These are phyloP conservation scores for Papilio demoleus DNA, from an alignment of 2,888 invertebrate genomes.

Conservation along the genomic window DNA sequence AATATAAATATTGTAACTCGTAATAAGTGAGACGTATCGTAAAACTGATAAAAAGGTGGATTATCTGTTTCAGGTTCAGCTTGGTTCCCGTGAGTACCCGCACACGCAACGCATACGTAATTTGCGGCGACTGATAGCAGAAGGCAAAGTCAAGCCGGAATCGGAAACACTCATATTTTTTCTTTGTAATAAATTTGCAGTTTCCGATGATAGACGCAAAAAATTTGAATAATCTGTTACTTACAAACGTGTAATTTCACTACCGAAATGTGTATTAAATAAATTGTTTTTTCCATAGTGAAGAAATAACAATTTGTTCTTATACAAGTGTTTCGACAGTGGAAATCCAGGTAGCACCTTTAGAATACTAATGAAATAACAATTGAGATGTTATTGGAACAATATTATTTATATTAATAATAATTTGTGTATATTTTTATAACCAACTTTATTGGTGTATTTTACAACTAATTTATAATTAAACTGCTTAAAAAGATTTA, in stretches of 20 bases:
- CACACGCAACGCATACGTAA: conserved; percentile 85
- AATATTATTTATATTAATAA: conserved; percentile 11
- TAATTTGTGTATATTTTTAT: conserved; percentile 17
- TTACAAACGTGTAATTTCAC: not conserved
- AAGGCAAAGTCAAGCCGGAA: conserved; percentile 77
- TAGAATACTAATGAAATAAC: not conserved
- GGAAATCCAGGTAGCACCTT: not conserved
- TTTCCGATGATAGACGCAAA: conserved; percentile 69
- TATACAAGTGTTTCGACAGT: not conserved
- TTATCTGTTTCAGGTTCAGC: conserved; percentile 49
- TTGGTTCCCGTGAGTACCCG: conserved; percentile 77
- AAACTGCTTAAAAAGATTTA: not conserved
- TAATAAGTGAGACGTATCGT: too few relatives aligned
- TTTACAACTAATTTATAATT: conserved; percentile 7
- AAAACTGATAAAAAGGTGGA: not conserved
- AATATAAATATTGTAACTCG: too few relatives aligned
- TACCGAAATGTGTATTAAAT: not conserved
- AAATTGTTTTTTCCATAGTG: not conserved
- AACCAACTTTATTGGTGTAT: conserved; percentile 6
- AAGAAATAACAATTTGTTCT: not conserved
- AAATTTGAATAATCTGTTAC: conserved; percentile 57
- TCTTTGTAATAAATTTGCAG: conserved; percentile 80
- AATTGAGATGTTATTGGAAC: not conserved
- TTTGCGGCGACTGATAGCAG: conserved; percentile 75
- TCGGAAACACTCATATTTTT: conserved; percentile 79